Base-by-base conservation (phyloP, 2,113 vertebrate genomes). In the Rhinogobius similis region DNA sequence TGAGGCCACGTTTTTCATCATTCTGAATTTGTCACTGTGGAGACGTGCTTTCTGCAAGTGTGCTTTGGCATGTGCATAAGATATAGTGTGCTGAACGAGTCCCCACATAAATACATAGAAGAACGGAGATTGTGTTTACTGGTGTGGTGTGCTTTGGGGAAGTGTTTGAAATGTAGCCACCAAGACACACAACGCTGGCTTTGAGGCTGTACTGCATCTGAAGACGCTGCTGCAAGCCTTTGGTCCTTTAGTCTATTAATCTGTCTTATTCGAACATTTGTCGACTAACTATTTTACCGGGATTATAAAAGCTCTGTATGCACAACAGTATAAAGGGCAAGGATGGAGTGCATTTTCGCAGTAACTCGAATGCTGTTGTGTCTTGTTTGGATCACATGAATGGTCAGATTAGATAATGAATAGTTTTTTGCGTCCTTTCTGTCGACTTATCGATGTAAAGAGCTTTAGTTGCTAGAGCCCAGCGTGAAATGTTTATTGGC, bases 11-110 rank as follows among this genome's bases (percentile, higher is more conserved):
- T 74, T 81, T 73, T 72, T 64, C 55, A 77, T 85, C 66, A 77
- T 73, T 76, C 73, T 53, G 53, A 75, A 75, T 72, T 78, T 71
- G 43, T 73, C 71, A 70, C 55, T 32, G 11, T 1, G 14, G 73
- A 68, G 77, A 66, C 46, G 62, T 52, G 73, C 70, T 65, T 75
- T 69, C 24, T 2, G 24, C 23, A 61, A 61, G 58, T 61, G 29
- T 61, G 58, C 65, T 64, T 63, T 58, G 46, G 74, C 74, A 50
- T 55, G 68, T 26, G 21, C 52, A 71, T 64, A 29, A 43, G 65
- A 53, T 20, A 67, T 70, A 38, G 36, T 48, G 69, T 65, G 56
- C 72, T 55, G 48, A 64, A 69, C 32, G 71, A 73, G 72, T 64
- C 62, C 69, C 67, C 29, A 26, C 75, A 65, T 56, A 62, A 43